A percentile compares a stretch with the other conserved stretches of the same genome.
These are phyloP conservation scores for Cheilosia vernalis DNA, from an alignment of 2,888 invertebrate genomes.

Conservation along the genomic window DNA sequence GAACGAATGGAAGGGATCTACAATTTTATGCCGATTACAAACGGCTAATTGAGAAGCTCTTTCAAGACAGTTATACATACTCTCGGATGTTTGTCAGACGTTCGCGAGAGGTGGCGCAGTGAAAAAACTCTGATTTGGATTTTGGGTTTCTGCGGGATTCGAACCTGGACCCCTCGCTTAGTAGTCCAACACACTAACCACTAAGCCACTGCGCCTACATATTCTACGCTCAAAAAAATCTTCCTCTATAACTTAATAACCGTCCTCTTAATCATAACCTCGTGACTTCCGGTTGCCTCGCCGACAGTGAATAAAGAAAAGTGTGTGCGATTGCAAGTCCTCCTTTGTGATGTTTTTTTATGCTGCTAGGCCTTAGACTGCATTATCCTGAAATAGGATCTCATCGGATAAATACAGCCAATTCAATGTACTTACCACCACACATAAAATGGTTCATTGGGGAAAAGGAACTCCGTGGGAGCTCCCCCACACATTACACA, in stretches of 20 bases:
- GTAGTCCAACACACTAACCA: no score
- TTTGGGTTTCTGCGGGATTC: no score
- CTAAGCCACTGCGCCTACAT: no score
- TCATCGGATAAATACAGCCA: slow-evolving; percentile 31
- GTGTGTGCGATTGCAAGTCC: slow-evolving; percentile 14
- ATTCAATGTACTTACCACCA: slow-evolving; percentile 22
- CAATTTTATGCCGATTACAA: no score
- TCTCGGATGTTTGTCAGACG: no score
- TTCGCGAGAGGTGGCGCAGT: no score
- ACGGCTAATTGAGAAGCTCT: no score
- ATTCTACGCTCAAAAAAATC: no score
- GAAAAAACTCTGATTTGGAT: no score
- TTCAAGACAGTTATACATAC: no score
- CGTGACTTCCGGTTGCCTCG: neutral
- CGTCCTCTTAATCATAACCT: neutral
- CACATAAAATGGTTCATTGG: neutral
- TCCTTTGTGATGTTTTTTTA: slow-evolving; percentile 1
- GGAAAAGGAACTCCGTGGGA: neutral
- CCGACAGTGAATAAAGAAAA: neutral
- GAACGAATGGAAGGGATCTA: no score
- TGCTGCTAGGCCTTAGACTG: slow-evolving; percentile 2
- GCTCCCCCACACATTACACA: neutral
- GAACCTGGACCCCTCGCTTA: no score
- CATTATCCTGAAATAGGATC: slow-evolving; percentile 52
- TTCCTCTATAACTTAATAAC: neutral